Base-by-base conservation (phyloP, 2,888 invertebrate genomes). In the Ganaspis brasiliensis region DNA sequence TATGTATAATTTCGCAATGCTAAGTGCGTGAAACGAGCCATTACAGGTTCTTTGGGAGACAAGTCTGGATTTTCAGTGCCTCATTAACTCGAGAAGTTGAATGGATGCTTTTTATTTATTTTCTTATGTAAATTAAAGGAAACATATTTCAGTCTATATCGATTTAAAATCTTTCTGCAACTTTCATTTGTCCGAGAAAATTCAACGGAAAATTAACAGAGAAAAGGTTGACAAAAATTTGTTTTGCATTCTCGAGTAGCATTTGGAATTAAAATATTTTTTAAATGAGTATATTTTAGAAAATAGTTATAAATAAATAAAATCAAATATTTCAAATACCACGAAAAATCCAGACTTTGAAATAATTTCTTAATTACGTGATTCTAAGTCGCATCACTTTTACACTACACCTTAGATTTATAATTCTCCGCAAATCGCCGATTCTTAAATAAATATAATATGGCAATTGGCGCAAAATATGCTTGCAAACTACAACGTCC, bases 401-500 rank as follows among this genome's bases (percentile, higher is more conserved):
- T 67, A 67, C 24, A 21, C 67, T 67, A 67, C 24, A 24, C n/a
- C 45, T 67, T 67, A 40, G n/a, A 45, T 45, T 67, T 45, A 67
- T 67, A 67, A n/a, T 45, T 45, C 40, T 45, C 45, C 67, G 45
- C 45, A 45, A 67, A 67, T 67, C 45, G 45, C 40, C 67, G 67
- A 45, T 67, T 67, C 14, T 40, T 67, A 67, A 67, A 67, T 67
- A 67, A 67, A 67, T 67, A 67, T 67, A 45, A 40, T 67, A 67
- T 45, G 45, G 67, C 67, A 67, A 67, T 67, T 21, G n/a, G 24
- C 67, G 67, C 45, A 67, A 63, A 31, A 67, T 67, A n/a, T 21
- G 24, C 19, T 40, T 45, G 45, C 52, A n/a, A 67, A 67, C 67
- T 49, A 67, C 67, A 67, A 67, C 14, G 14, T 67, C 10, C n/a